Evolutionary conservation across 2,797 vertebrate genomes (phyloP).

Genomic region (Spea hammondii): DNA sequence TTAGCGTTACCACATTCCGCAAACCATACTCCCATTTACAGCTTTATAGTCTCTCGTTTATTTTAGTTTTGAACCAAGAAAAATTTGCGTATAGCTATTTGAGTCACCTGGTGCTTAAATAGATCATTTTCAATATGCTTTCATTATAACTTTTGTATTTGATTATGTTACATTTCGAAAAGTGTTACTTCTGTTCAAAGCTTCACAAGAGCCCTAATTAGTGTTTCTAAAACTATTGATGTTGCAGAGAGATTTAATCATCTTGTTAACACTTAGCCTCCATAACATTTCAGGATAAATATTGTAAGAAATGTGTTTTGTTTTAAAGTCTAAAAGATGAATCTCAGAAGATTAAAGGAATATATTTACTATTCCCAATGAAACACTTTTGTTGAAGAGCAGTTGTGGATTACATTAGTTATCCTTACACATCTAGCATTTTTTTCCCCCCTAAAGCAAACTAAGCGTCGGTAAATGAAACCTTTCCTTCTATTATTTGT

Average conservation of each 20-base stretch:
- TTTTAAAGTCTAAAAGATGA: neutral
- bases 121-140: constrained; percentile 27
- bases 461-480: too few relatives aligned
- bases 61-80: neutral
- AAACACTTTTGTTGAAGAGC: neutral
- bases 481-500: too few relatives aligned
- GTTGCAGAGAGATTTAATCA: constrained; percentile 24
- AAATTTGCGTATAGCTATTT: neutral
- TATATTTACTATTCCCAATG: neutral
- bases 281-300: neutral
- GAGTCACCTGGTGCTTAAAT: too few relatives aligned
- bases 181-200: constrained; percentile 39
- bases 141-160: constrained; percentile 41
- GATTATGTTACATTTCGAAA: constrained; percentile 37
- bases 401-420: too few relatives aligned
- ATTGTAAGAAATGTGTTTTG: too few relatives aligned
- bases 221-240: constrained; percentile 1
- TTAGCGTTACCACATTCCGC: too few relatives aligned
- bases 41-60: neutral
- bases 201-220: constrained; percentile 9
- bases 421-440: too few relatives aligned
- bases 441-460: too few relatives aligned
- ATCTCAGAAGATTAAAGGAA: neutral
- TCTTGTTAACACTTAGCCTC: constrained; percentile 19
- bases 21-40: too few relatives aligned